Percentiles rank a stretch among this genome's conserved stretches.
phyloP scores from a whole-genome alignment of 2,797 vertebrate species.

The Myripristis murdjan region DNA sequence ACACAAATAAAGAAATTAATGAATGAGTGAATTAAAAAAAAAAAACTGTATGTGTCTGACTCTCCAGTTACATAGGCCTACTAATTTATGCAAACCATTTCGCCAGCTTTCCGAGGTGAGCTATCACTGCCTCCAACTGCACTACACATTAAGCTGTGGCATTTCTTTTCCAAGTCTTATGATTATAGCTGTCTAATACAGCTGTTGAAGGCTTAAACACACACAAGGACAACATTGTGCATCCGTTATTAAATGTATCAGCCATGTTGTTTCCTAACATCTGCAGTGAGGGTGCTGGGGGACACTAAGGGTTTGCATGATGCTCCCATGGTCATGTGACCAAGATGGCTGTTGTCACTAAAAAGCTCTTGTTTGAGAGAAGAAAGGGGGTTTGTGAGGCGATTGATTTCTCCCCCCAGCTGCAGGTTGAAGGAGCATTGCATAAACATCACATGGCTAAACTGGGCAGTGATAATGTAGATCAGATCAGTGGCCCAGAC shows the following conservation, averaged over 20 bases:
- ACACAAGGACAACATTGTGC: conserved; percentile 61
- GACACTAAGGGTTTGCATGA: conserved; percentile 40
- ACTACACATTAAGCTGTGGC: conserved; percentile 28
- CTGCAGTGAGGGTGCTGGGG: conserved; percentile 62
- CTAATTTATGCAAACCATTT: background rate
- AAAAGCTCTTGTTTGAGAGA: conserved; percentile 74
- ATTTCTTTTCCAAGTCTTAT: conserved; percentile 44
- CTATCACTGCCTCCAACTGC: conserved; percentile 6
- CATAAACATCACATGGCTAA: conserved; percentile 71
- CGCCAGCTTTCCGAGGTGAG: background rate
- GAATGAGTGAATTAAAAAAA: conserved; percentile 7
- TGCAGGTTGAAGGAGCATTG: conserved; percentile 74
- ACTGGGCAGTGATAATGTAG: conserved; percentile 60
- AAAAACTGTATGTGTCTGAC: background rate
- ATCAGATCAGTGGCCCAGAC: conserved; percentile 56
- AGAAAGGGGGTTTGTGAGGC: conserved; percentile 77
- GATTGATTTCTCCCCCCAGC: conserved; percentile 73
- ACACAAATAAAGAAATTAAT: background rate
- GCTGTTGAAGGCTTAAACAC: conserved; percentile 47
- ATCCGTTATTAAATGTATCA: conserved; percentile 44
- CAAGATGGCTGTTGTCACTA: conserved; percentile 69
- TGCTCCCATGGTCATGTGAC: conserved; percentile 69
- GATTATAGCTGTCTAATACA: conserved; percentile 45
- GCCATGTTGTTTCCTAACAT: conserved; percentile 59
- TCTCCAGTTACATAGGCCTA: background rate